phyloP scores from a whole-genome alignment of 2,113 vertebrate species.

The Sylvia atricapilla region DNA sequence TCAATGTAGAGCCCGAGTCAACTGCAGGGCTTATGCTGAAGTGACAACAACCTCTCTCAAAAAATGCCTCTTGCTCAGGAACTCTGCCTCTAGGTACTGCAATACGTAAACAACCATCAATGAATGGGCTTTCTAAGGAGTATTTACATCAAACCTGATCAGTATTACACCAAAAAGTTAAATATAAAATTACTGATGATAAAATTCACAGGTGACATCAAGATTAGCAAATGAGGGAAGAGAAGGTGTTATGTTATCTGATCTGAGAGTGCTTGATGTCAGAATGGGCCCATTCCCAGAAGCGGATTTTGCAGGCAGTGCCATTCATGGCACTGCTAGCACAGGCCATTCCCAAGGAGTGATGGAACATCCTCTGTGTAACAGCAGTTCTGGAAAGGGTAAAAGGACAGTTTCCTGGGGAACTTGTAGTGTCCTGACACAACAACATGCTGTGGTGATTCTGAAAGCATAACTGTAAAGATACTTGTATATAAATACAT shows the following conservation, averaged over 20 bases:
- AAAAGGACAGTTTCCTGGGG: background rate
- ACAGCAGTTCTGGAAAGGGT: background rate
- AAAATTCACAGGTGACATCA: background rate
- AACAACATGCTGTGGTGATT: background rate
- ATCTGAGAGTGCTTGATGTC: background rate
- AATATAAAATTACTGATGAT: background rate
- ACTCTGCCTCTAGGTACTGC: background rate
- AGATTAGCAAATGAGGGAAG: background rate
- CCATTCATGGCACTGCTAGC: rapidly evolving
- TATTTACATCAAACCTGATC: background rate
- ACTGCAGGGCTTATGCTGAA: background rate
- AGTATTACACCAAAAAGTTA: background rate
- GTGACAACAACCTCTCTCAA: background rate
- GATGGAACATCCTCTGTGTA: background rate
- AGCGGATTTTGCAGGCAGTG: background rate
- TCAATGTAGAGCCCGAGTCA: background rate
- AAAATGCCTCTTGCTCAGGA: background rate
- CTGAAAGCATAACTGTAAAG: background rate
- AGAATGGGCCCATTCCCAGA: background rate
- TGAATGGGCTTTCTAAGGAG: background rate
- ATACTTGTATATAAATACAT: background rate
- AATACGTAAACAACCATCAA: background rate
- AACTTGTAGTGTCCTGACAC: background rate
- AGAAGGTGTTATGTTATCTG: background rate
- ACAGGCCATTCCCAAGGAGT: background rate